These are phyloP conservation scores for Tangara arthus DNA, from an alignment of 2,797 vertebrate species.

Conservation along the genomic window DNA sequence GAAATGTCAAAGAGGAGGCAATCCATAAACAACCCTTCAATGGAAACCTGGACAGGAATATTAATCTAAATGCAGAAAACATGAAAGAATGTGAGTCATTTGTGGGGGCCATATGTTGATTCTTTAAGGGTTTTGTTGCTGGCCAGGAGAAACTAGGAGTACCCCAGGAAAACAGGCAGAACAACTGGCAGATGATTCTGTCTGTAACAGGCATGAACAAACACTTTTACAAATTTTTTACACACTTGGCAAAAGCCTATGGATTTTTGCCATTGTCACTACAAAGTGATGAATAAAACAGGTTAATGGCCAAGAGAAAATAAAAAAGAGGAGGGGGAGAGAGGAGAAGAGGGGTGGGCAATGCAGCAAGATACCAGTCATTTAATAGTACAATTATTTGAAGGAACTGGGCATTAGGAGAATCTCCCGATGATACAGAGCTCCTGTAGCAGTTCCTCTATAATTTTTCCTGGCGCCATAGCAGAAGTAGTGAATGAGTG, in stretches of 20 bases:
- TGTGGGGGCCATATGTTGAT: background rate
- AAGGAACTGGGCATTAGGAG: background rate
- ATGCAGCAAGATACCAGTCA: background rate
- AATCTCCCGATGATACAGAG: background rate
- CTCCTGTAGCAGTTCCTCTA: background rate
- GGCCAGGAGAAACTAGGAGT: background rate
- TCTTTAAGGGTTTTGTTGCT: background rate
- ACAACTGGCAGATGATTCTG: background rate
- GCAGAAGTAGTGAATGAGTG: background rate
- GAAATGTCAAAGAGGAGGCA: background rate
- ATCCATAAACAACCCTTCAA: background rate
- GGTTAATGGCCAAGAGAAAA: background rate
- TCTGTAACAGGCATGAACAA: background rate
- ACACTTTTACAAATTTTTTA: background rate
- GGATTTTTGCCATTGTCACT: background rate
- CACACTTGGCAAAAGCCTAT: background rate
- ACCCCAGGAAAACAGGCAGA: background rate
- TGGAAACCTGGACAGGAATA: background rate
- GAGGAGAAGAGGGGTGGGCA: rapidly evolving
- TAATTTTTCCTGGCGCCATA: background rate
- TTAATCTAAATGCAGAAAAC: background rate
- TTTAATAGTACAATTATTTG: background rate
- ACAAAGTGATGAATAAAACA: background rate
- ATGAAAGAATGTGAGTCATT: background rate
- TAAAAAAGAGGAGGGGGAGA: rapidly evolving